A percentile compares a stretch with the other conserved stretches of the same genome.
Evolutionary conservation across 2,113 vertebrate genomes (phyloP).

Genomic region (Antigone vipio): DNA sequence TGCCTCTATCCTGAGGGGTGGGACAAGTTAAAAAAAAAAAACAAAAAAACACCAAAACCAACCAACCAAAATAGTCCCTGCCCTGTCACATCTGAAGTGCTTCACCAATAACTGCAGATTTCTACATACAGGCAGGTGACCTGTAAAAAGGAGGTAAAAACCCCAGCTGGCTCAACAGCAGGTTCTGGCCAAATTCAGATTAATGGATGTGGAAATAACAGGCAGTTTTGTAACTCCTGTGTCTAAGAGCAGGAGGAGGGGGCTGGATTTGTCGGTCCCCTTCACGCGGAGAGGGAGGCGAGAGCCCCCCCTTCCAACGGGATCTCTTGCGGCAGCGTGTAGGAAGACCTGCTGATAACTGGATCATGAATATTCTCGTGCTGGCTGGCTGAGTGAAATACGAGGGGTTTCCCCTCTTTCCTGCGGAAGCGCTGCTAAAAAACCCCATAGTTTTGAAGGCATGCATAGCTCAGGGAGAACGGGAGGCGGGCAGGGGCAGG

Average conservation of each 20-base stretch:
- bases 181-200: neutral
- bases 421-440: neutral
- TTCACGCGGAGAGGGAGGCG: neutral
- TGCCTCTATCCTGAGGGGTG: neutral
- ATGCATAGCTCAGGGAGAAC: neutral
- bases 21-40: neutral
- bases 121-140: neutral
- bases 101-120: neutral
- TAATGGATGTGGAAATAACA: neutral
- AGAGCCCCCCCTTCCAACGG: neutral
- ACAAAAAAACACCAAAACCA: too few species aligned
- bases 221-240: neutral
- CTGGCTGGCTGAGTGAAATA: neutral
- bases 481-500: neutral
- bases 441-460: neutral
- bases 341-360: neutral
- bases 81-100: neutral
- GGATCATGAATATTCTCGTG: neutral
- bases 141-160: neutral
- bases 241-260: neutral
- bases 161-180: neutral
- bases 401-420: accelerated
- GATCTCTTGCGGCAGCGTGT: neutral
- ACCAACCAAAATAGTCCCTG: neutral
- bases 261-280: neutral